Conservation (phyloP, 53 echinoderm and acorn worm species). For the Henricia sp. region DNA sequence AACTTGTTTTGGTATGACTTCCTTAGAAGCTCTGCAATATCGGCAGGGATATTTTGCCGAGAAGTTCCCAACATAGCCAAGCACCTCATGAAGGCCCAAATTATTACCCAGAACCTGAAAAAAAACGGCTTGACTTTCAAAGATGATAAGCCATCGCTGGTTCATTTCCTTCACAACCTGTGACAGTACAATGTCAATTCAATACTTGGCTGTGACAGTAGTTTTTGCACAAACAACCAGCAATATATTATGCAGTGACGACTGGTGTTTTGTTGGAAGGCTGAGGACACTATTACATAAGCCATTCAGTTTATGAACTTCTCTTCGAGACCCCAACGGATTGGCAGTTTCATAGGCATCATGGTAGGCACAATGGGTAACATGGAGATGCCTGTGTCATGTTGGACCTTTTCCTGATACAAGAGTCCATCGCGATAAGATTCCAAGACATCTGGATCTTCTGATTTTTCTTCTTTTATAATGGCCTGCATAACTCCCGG, state of each 20-base stretch:
- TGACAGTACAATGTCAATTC: slow-evolving; percentile 57
- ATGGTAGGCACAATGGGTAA: slow-evolving; percentile 14
- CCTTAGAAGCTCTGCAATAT: slow-evolving; percentile 10
- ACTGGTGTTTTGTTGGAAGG: slow-evolving; percentile 7
- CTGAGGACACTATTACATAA: slow-evolving; percentile 12
- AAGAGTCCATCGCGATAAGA: slow-evolving; percentile 24
- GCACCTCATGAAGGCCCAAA: slow-evolving; percentile 6
- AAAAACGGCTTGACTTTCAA: too few relatives aligned
- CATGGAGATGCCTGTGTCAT: neutral
- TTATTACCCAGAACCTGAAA: slow-evolving; percentile 48
- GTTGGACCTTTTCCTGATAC: neutral
- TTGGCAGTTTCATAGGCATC: slow-evolving; percentile 68
- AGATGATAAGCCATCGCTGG: too few relatives aligned
- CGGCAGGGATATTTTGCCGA: slow-evolving; percentile 40
- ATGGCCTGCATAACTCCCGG: slow-evolving; percentile 31
- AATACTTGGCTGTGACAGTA: slow-evolving; percentile 54
- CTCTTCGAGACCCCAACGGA: slow-evolving; percentile 48
- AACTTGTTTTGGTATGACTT: neutral
- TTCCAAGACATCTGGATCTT: slow-evolving; percentile 5
- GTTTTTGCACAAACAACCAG: slow-evolving; percentile 59
- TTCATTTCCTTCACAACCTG: slow-evolving; percentile 55
- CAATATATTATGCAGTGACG: slow-evolving; percentile 45
- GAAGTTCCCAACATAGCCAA: slow-evolving; percentile 45
- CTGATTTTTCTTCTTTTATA: neutral
- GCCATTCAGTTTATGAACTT: slow-evolving; percentile 32